Conservation (phyloP, 2,888 invertebrate genomes). For the Strigamia crassipes region DNA sequence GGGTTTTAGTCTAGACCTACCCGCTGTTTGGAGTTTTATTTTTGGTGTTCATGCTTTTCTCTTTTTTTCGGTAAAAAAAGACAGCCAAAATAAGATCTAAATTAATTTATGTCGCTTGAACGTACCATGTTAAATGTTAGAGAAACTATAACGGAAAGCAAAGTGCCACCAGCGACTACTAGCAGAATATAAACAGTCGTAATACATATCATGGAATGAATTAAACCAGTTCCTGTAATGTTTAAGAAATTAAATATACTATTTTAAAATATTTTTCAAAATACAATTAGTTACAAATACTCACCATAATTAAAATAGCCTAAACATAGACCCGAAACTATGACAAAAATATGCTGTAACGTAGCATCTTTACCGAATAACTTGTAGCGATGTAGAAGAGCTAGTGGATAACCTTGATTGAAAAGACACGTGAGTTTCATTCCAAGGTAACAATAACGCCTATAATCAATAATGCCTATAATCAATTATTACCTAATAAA, state of each 20-base stretch:
- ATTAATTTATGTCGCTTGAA: neutral
- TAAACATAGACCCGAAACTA: slow-evolving; percentile 71
- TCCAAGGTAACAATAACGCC: neutral
- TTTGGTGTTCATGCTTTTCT: neutral
- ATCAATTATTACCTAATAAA: slow-evolving; percentile 62
- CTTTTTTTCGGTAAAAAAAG: neutral
- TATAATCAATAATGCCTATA: neutral
- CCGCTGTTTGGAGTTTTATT: neutral
- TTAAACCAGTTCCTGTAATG: slow-evolving; percentile 66
- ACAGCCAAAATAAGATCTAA: too few relatives aligned
- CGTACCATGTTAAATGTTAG: slow-evolving; percentile 77
- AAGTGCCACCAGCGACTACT: slow-evolving; percentile 68
- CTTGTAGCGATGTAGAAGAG: slow-evolving; percentile 67
- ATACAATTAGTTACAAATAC: slow-evolving; percentile 48
- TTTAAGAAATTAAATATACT: neutral
- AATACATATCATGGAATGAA: slow-evolving; percentile 77
- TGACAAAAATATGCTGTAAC: slow-evolving; percentile 75
- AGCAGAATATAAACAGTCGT: slow-evolving; percentile 73
- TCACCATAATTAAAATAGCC: slow-evolving; percentile 86
- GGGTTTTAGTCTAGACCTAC: too few relatives aligned
- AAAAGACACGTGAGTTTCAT: slow-evolving; percentile 28
- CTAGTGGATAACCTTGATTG: slow-evolving; percentile 74
- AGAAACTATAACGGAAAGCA: slow-evolving; percentile 69
- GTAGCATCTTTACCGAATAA: slow-evolving; percentile 65
- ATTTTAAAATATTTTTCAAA: neutral